phyloP scores from a whole-genome alignment of 1,140 invertebrate species.

The Tribolium madens region DNA sequence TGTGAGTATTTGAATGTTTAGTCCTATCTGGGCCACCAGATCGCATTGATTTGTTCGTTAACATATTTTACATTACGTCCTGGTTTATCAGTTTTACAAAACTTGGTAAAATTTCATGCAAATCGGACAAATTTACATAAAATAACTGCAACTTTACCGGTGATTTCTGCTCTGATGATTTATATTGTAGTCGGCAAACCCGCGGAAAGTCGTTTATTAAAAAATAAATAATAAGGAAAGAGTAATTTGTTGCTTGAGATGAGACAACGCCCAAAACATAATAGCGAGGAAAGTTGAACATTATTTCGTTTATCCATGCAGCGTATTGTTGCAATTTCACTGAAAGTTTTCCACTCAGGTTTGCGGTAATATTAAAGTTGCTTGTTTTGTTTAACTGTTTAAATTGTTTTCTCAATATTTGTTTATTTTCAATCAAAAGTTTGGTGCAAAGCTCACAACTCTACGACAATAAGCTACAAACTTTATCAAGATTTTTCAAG shows the following conservation, averaged over 20 bases:
- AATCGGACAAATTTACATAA: conserved; percentile 23
- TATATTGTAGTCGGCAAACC: not conserved
- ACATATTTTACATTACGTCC: conserved; percentile 20
- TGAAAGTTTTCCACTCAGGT: conserved; percentile 18
- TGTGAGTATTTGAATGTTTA: conserved; percentile 4
- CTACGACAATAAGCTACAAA: not conserved
- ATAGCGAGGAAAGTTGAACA: conserved; percentile 22
- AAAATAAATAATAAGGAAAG: not conserved
- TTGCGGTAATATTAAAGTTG: conserved; percentile 17
- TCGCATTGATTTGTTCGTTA: conserved; percentile 21
- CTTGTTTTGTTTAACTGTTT: conserved; percentile 12
- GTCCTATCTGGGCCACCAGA: not conserved
- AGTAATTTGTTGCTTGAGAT: conserved; percentile 15
- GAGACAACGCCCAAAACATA: conserved; percentile 3
- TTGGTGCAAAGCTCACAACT: not conserved
- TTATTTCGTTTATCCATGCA: conserved; percentile 21
- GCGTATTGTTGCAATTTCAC: conserved; percentile 16
- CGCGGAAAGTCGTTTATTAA: conserved; percentile 11
- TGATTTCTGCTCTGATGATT: conserved; percentile 24
- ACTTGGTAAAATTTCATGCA: conserved; percentile 5
- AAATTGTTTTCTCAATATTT: conserved; percentile 32
- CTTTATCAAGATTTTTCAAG: not conserved
- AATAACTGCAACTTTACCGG: conserved; percentile 2
- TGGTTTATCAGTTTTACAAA: conserved; percentile 27
- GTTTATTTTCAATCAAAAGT: conserved; percentile 39